phyloP scores from a whole-genome alignment of 2,797 vertebrate species.

The Todus mexicanus region DNA sequence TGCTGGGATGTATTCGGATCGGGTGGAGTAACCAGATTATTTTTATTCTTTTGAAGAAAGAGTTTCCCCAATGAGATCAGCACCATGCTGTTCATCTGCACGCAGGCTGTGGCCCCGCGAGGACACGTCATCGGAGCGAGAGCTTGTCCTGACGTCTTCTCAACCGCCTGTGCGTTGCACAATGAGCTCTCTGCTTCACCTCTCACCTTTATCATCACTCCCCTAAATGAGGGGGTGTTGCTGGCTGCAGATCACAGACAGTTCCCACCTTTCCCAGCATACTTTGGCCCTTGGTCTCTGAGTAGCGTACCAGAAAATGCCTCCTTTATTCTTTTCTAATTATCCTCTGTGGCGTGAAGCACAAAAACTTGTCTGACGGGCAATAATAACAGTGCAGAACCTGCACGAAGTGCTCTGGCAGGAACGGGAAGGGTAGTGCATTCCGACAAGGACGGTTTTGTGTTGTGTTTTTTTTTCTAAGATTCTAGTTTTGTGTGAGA shows the following conservation, averaged over 20 bases:
- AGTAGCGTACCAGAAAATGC: background rate
- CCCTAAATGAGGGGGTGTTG: background rate
- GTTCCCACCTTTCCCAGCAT: background rate
- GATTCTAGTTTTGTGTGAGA: background rate
- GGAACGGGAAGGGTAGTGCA: background rate
- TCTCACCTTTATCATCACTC: background rate
- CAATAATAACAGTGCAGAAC: background rate
- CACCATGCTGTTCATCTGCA: background rate
- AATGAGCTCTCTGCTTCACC: background rate
- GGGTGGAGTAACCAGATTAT: background rate
- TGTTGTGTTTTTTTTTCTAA: background rate
- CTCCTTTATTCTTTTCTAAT: background rate
- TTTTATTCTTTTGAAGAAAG: background rate
- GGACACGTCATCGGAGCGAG: accelerated
- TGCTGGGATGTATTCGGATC: background rate
- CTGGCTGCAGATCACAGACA: background rate
- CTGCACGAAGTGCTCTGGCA: background rate
- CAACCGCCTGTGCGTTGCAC: background rate
- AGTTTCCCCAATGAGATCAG: background rate
- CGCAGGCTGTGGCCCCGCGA: background rate
- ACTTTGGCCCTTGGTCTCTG: background rate
- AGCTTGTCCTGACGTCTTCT: background rate
- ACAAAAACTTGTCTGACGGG: background rate
- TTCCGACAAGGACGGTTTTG: background rate
- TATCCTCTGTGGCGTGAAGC: background rate